These are phyloP conservation scores for Chelonia mydas DNA, from an alignment of 2,797 vertebrate genomes.

Conservation along the genomic window DNA sequence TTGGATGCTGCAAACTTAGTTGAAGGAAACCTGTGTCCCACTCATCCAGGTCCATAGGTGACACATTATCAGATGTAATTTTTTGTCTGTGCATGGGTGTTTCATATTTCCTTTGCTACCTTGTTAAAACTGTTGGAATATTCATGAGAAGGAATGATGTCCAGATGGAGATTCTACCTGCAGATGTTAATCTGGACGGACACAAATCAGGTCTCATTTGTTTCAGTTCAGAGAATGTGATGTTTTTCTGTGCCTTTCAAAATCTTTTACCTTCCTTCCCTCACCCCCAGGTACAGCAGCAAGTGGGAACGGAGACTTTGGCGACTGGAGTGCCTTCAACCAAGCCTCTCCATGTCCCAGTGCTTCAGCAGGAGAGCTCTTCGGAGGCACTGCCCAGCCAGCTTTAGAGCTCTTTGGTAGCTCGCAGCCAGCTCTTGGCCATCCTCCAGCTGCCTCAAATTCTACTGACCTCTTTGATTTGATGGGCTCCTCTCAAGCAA, in stretches of 20 bases:
- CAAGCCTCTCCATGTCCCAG: slow-evolving; percentile 83
- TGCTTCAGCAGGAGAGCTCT: slow-evolving; percentile 78
- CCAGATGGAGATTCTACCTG: slow-evolving; percentile 92
- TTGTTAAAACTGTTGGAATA: slow-evolving; percentile 80
- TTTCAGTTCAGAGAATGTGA: slow-evolving; percentile 80
- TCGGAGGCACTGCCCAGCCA: slow-evolving; percentile 77
- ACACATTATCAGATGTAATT: slow-evolving; percentile 37
- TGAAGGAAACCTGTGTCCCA: slow-evolving; percentile 55
- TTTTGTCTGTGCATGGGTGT: slow-evolving; percentile 40
- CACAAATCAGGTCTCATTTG: slow-evolving; percentile 91
- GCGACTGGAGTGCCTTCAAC: slow-evolving; percentile 96
- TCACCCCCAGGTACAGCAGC: slow-evolving; percentile 78
- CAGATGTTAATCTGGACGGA: slow-evolving; percentile 92
- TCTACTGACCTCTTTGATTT: slow-evolving; percentile 93
- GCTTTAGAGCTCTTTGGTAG: slow-evolving; percentile 84
- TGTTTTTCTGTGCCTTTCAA: slow-evolving; percentile 62
- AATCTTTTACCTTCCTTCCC: slow-evolving; percentile 39
- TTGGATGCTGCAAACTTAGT: not conserved
- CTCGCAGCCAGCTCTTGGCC: slow-evolving; percentile 76
- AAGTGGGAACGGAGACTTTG: slow-evolving; percentile 92
- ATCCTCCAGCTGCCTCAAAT: slow-evolving; percentile 79
- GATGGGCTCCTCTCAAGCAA: slow-evolving; percentile 90
- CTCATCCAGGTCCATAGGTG: slow-evolving; percentile 58
- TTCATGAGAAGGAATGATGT: slow-evolving; percentile 83
- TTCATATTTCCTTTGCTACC: slow-evolving; percentile 70